These are phyloP conservation scores for Hemicrepidius hirtus DNA, from an alignment of 2,888 invertebrate species.

Conservation along the genomic window DNA sequence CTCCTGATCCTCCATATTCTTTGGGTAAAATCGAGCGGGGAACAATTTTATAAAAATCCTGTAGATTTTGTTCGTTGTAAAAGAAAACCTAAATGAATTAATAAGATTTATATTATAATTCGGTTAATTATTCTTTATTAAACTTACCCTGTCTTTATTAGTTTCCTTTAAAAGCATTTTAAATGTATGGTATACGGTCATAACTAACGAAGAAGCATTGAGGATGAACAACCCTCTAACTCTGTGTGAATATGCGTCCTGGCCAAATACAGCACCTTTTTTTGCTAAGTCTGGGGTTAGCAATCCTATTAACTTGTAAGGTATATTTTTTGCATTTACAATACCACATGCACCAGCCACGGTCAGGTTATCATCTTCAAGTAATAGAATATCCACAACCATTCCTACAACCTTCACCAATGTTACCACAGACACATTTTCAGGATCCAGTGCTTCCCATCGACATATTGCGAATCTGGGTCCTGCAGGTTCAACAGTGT, in stretches of 20 bases:
- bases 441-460: neutral
- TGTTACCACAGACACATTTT: neutral
- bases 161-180: conserved; percentile 19
- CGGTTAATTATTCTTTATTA: neutral
- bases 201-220: conserved; percentile 21
- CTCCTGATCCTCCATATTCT: conserved; percentile 81
- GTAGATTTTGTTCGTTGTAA: conserved; percentile 64
- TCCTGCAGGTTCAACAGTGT: neutral
- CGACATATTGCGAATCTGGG: neutral
- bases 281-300: neutral
- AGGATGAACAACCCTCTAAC: conserved; percentile 73
- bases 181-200: conserved; percentile 25
- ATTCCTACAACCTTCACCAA: conserved; percentile 61
- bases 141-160: conserved; percentile 46
- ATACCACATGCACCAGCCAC: conserved; percentile 74
- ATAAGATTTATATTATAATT: neutral
- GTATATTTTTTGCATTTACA: conserved; percentile 73
- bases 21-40: conserved; percentile 77
- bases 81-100: conserved; percentile 70
- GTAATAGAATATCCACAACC: conserved; percentile 75
- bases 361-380: conserved; percentile 78
- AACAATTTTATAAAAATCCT: conserved; percentile 73
- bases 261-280: neutral
- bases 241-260: conserved; percentile 76
- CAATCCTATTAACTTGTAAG: neutral